Evolutionary conservation across 2,888 invertebrate species (phyloP).

Genomic region (Cryptus viduatorius): DNA sequence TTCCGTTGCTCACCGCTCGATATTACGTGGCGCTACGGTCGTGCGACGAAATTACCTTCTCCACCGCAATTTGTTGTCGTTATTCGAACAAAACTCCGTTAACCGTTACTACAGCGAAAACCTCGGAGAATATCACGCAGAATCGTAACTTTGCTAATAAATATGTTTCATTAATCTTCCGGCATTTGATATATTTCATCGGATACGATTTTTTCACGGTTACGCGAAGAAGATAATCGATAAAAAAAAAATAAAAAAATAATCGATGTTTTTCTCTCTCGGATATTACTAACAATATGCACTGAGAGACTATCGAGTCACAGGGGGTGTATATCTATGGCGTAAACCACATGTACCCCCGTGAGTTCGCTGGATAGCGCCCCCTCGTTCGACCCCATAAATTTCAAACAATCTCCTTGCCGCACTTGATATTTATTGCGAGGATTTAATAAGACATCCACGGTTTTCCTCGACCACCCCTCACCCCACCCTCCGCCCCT

Average conservation of each 20-base stretch:
- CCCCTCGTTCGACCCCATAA: conserved; percentile 53
- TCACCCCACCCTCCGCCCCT: background rate
- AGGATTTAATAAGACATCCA: conserved; percentile 64
- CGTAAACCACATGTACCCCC: conserved; percentile 15
- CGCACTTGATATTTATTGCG: conserved; percentile 62
- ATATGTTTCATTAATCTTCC: too few relatives aligned
- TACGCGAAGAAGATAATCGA: too few relatives aligned
- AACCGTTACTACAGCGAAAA: too few relatives aligned
- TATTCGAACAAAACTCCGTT: too few relatives aligned
- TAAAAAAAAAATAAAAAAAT: background rate
- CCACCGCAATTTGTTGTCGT: too few relatives aligned
- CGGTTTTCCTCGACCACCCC: conserved; percentile 22
- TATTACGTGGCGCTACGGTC: too few relatives aligned
- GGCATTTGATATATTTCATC: too few relatives aligned
- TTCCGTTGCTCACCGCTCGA: too few relatives aligned
- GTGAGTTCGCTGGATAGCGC: conserved; percentile 6
- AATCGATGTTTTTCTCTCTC: background rate
- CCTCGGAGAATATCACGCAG: too few relatives aligned
- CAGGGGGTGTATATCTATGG: background rate
- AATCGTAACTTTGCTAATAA: too few relatives aligned
- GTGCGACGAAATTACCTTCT: too few relatives aligned
- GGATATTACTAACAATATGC: conserved; percentile 2
- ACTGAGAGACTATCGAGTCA: conserved; percentile 5
- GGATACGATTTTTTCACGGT: too few relatives aligned
- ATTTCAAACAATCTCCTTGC: conserved; percentile 53